These are phyloP conservation scores for Biston betularia DNA, from an alignment of 2,888 invertebrate genomes.

Conservation along the genomic window DNA sequence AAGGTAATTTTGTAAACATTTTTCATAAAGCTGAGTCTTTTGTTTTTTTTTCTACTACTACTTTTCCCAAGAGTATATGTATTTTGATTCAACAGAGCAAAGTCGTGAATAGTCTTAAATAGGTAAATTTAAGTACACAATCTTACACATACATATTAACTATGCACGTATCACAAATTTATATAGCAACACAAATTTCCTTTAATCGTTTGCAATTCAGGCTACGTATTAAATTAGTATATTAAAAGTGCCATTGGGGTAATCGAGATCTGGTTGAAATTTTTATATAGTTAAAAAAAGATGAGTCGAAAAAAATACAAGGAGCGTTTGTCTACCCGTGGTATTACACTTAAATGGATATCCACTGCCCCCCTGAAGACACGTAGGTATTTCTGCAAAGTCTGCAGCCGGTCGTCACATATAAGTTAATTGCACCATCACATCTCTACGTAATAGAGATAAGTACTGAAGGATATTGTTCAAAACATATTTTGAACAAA, in stretches of 20 bases:
- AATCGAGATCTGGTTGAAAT: no score
- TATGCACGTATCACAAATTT: no score
- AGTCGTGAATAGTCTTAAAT: no score
- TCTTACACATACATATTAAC: no score
- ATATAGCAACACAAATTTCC: no score
- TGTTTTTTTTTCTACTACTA: not conserved
- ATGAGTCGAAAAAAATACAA: no score
- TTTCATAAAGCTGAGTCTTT: not conserved
- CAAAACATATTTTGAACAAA: conserved; percentile 25
- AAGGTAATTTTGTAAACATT: conserved; percentile 35
- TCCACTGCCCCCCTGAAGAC: not conserved
- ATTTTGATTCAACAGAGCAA: no score
- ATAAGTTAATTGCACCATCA: conserved; percentile 14
- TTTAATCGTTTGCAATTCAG: no score
- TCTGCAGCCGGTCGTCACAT: conserved; percentile 19
- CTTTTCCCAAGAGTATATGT: not conserved
- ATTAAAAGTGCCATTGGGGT: no score
- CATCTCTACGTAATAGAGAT: conserved; percentile 10
- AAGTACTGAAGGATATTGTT: conserved; percentile 15
- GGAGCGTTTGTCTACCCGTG: not conserved
- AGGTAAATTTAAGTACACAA: no score
- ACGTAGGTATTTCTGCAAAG: conserved; percentile 13
- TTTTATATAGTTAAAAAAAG: no score
- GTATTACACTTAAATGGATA: not conserved
- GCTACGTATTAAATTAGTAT: no score